phyloP scores from a whole-genome alignment of 2,113 vertebrate genomes.

The Seriola dumerili region DNA sequence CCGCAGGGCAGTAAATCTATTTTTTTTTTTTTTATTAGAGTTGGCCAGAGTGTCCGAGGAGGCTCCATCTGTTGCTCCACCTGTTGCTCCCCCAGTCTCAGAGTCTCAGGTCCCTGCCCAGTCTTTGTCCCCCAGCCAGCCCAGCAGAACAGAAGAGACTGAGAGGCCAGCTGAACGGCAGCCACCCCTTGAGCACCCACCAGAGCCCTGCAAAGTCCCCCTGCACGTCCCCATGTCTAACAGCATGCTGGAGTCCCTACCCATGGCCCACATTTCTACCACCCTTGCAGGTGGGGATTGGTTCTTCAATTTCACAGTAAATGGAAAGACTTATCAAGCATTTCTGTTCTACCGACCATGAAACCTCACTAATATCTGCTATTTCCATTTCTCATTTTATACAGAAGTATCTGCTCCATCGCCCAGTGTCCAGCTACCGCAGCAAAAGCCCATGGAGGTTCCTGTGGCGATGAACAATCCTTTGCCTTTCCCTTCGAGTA shows the following conservation, averaged over 20 bases:
- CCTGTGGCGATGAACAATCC: slow-evolving; percentile 66
- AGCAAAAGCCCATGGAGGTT: slow-evolving; percentile 81
- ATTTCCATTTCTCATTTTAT: slow-evolving; percentile 11
- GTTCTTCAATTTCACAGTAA: neutral
- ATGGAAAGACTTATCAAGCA: neutral
- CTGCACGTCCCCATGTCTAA: slow-evolving; percentile 70
- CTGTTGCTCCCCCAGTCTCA: slow-evolving; percentile 49
- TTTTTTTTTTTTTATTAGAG: slow-evolving; percentile 23
- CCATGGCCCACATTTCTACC: slow-evolving; percentile 70
- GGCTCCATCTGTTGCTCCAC: slow-evolving; percentile 49
- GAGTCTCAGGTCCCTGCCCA: slow-evolving; percentile 58
- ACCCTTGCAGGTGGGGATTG: slow-evolving; percentile 69
- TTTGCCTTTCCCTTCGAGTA: slow-evolving; percentile 75
- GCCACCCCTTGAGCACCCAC: slow-evolving; percentile 61
- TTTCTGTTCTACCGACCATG: neutral
- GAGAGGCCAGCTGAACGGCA: slow-evolving; percentile 72
- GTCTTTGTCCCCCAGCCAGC: slow-evolving; percentile 62
- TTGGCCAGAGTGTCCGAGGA: slow-evolving; percentile 68
- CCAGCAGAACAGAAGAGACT: slow-evolving; percentile 67
- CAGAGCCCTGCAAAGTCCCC: slow-evolving; percentile 74
- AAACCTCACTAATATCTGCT: neutral
- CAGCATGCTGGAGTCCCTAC: slow-evolving; percentile 77
- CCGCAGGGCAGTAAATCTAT: no score
- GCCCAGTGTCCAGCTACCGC: slow-evolving; percentile 77
- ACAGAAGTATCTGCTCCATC: slow-evolving; percentile 86